phyloP scores from a whole-genome alignment of 2,888 invertebrate species.

The Rhagonycha fulva region DNA sequence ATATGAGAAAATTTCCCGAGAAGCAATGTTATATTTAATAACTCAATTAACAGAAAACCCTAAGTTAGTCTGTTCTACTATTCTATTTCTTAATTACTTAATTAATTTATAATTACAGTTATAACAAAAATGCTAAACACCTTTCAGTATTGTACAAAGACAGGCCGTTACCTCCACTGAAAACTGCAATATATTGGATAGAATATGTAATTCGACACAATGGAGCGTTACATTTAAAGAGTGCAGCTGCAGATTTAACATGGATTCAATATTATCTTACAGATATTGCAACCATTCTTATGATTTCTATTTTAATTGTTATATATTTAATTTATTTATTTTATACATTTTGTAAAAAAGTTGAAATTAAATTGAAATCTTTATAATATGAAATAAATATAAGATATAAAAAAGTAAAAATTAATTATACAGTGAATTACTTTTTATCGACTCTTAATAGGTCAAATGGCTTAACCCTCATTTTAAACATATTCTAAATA shows the following conservation, averaged over 20 bases:
- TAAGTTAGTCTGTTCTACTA: neutral
- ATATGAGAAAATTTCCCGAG: conserved; percentile 36
- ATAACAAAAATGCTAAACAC: conserved; percentile 57
- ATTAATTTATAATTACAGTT: conserved; percentile 50
- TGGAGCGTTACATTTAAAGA: conserved; percentile 59
- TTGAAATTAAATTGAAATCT: neutral
- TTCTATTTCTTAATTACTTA: too few species aligned
- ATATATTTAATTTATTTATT: neutral
- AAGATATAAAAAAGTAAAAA: too few species aligned
- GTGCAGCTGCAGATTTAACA: conserved; percentile 57
- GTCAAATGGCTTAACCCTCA: too few species aligned
- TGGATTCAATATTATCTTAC: conserved; percentile 48
- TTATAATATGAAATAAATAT: neutral
- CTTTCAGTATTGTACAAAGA: conserved; percentile 61
- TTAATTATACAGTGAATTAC: too few species aligned
- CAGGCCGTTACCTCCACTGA: conserved; percentile 61
- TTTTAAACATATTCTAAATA: too few species aligned
- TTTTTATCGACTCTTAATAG: too few species aligned
- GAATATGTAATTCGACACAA: conserved; percentile 66
- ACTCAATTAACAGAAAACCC: conserved; percentile 9
- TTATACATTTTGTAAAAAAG: neutral
- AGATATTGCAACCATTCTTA: conserved; percentile 7
- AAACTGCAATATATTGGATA: conserved; percentile 67
- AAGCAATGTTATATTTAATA: conserved; percentile 37
- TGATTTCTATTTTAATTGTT: neutral